These are phyloP conservation scores for Alfaro cultratus DNA, from an alignment of 2,797 vertebrate species.

Conservation along the genomic window DNA sequence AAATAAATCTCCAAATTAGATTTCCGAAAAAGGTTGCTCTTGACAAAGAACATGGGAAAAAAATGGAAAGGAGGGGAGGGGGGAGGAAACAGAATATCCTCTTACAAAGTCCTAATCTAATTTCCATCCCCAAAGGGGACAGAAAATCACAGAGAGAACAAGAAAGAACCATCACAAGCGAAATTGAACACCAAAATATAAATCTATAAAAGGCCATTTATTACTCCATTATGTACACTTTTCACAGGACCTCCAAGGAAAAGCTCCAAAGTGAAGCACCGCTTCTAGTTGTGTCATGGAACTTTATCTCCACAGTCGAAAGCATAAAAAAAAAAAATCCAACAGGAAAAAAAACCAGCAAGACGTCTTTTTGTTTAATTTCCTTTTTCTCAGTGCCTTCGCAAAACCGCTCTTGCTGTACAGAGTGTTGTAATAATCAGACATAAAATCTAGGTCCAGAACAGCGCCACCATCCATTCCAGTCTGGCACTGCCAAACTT, in stretches of 20 bases:
- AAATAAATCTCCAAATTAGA: slow-evolving; percentile 80
- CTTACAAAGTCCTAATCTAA: slow-evolving; percentile 84
- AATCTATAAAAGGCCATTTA: slow-evolving; percentile 89
- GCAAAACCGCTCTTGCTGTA: slow-evolving; percentile 68
- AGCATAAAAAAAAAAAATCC: slow-evolving; percentile 71
- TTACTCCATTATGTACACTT: slow-evolving; percentile 95
- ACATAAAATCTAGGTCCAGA: slow-evolving; percentile 55
- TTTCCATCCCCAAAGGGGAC: slow-evolving; percentile 84
- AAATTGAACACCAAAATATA: slow-evolving; percentile 88
- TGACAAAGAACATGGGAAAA: slow-evolving; percentile 71
- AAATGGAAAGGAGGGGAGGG: slow-evolving; percentile 41
- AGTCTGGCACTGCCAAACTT: slow-evolving; percentile 70
- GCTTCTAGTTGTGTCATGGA: slow-evolving; percentile 80
- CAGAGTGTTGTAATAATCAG: slow-evolving; percentile 68
- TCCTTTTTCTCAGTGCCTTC: slow-evolving; percentile 74
- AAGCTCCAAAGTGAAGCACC: slow-evolving; percentile 81
- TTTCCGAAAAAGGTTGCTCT: slow-evolving; percentile 82
- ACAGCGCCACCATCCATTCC: slow-evolving; percentile 45
- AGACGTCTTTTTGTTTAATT: slow-evolving; percentile 60
- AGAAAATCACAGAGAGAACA: slow-evolving; percentile 87
- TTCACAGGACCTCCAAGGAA: slow-evolving; percentile 89
- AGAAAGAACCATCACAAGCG: slow-evolving; percentile 87
- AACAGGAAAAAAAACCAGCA: slow-evolving; percentile 53
- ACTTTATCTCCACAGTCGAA: slow-evolving; percentile 77
- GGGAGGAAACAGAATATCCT: slow-evolving; percentile 79